Evolutionary conservation across 2,113 vertebrate genomes (phyloP).

Genomic region (Prietella phreatophila): DNA sequence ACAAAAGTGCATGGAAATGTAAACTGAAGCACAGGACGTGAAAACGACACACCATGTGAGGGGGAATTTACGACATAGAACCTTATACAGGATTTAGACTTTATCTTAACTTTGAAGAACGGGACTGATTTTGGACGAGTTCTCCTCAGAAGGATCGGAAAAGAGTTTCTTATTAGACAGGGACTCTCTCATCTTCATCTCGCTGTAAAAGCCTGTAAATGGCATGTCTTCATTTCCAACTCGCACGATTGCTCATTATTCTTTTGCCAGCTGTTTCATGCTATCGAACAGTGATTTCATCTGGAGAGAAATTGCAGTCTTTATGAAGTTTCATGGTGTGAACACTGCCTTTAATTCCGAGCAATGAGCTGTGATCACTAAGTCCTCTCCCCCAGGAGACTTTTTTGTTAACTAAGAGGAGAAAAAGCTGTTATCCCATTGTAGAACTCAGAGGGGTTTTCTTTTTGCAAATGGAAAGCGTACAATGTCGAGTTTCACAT

Average conservation of each 20-base stretch:
- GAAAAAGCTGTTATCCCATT: slow-evolving; percentile 34
- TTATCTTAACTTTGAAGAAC: neutral
- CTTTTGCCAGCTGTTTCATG: slow-evolving; percentile 12
- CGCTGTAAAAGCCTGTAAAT: neutral
- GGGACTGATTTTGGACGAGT: neutral
- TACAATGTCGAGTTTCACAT: slow-evolving; percentile 12
- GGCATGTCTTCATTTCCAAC: slow-evolving; percentile 20
- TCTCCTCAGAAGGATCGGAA: neutral
- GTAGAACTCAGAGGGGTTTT: slow-evolving; percentile 14
- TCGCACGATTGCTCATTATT: neutral
- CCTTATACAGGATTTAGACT: neutral
- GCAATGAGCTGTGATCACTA: slow-evolving; percentile 46
- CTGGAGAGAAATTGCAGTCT: slow-evolving; percentile 39
- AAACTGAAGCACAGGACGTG: neutral
- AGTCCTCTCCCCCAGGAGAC: slow-evolving; percentile 32
- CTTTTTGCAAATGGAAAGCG: neutral
- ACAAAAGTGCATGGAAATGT: neutral
- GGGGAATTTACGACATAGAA: neutral
- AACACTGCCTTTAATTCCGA: slow-evolving; percentile 52
- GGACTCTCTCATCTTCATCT: neutral
- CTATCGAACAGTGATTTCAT: slow-evolving; percentile 29
- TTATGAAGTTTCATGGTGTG: slow-evolving; percentile 47
- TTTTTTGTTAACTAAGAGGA: slow-evolving; percentile 36
- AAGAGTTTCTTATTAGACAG: neutral
- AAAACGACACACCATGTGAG: neutral